phyloP scores from a whole-genome alignment of 2,113 vertebrate genomes.

The Mustela nigripes region DNA sequence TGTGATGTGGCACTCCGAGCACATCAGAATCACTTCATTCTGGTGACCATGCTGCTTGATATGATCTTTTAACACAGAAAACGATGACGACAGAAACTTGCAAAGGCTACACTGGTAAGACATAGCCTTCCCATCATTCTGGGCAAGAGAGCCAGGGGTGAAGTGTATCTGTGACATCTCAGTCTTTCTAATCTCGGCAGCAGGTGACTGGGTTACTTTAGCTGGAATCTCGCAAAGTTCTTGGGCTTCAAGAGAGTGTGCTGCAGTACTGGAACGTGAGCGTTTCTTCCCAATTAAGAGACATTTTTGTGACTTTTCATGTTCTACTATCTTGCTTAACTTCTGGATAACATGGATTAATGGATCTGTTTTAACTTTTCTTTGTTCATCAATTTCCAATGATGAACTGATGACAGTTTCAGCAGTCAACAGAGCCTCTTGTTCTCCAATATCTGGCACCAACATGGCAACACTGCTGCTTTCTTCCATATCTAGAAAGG shows the following conservation, averaged over 20 bases:
- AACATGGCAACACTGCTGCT: constrained; percentile 90
- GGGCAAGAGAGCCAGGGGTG: constrained; percentile 77
- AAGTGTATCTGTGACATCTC: constrained; percentile 76
- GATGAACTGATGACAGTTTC: constrained; percentile 86
- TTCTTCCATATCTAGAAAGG: constrained; percentile 94
- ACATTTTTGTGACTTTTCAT: constrained; percentile 92
- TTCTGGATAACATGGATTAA: constrained; percentile 98
- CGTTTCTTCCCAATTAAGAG: constrained; percentile 92
- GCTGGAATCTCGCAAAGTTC: constrained; percentile 84
- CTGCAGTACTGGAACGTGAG: constrained; percentile 81
- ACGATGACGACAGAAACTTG: constrained; percentile 92
- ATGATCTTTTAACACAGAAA: constrained; percentile 93
- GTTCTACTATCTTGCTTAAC: constrained; percentile 97
- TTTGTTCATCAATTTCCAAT: constrained; percentile 83
- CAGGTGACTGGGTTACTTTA: constrained; percentile 87
- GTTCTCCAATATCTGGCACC: constrained; percentile 89
- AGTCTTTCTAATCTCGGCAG: constrained; percentile 80
- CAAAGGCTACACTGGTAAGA: constrained; percentile 98
- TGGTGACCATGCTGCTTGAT: constrained; percentile 95
- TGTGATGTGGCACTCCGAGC: constrained; percentile 94
- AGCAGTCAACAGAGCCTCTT: constrained; percentile 88
- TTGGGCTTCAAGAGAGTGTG: constrained; percentile 70
- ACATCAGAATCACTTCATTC: constrained; percentile 96
- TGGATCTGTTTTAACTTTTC: constrained; percentile 91
- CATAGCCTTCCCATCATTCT: constrained; percentile 88